A percentile compares a stretch with the other conserved stretches of the same genome.
phyloP scores from a whole-genome alignment of 2,113 vertebrate species.

The Chamaetylas fuelleborni region DNA sequence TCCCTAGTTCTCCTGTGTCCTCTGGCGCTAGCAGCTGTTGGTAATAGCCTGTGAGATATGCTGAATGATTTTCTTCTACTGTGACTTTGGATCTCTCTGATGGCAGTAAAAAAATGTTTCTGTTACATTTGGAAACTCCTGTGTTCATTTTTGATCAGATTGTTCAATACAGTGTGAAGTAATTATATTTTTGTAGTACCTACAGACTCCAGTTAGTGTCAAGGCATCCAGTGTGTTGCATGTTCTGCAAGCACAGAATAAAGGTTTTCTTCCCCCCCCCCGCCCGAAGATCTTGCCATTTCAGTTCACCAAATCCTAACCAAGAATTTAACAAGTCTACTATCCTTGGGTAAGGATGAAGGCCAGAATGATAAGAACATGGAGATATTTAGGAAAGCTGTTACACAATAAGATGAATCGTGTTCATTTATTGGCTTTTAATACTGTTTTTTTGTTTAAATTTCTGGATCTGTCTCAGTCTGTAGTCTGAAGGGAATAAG shows the following conservation, averaged over 20 bases:
- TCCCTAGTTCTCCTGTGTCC: background rate
- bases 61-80: background rate
- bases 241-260: background rate
- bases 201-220: background rate
- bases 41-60: background rate
- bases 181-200: background rate
- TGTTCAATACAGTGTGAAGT: background rate
- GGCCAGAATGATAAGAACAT: background rate
- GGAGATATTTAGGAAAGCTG: background rate
- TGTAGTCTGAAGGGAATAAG: constrained; percentile 26
- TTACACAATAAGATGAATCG: background rate
- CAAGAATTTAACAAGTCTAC: background rate
- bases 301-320: background rate
- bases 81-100: background rate
- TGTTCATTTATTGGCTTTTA: constrained; percentile 15
- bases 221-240: background rate
- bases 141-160: background rate
- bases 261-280: rapidly evolving
- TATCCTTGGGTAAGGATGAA: background rate
- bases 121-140: background rate
- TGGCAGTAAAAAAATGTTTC: background rate
- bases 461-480: constrained; percentile 3
- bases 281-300: background rate
- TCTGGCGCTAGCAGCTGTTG: background rate
- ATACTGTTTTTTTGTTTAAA: background rate